phyloP scores from a whole-genome alignment of 2,797 vertebrate species.

The Pseudopleuronectes americanus region DNA sequence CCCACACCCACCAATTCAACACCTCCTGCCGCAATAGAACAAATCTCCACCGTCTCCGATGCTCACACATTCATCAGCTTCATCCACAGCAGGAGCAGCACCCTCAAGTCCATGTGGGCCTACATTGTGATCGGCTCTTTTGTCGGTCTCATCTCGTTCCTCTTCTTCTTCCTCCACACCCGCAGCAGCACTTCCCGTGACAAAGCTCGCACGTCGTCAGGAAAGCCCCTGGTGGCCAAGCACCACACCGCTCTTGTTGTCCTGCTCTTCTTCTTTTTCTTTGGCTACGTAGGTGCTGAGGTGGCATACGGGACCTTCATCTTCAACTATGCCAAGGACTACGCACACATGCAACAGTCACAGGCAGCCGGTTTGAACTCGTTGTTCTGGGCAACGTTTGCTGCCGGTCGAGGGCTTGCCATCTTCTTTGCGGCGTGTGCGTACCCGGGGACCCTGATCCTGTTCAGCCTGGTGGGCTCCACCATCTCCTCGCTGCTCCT shows the following conservation, averaged over 20 bases:
- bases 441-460: slow-evolving; percentile 89
- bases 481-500: slow-evolving; percentile 83
- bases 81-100: slow-evolving; percentile 26
- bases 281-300: slow-evolving; percentile 93
- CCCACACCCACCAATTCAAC: not conserved
- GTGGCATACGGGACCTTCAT: slow-evolving; percentile 93
- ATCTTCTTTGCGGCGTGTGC: slow-evolving; percentile 89
- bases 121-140: slow-evolving; percentile 89
- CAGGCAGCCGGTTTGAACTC: slow-evolving; percentile 91
- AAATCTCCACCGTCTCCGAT: not conserved
- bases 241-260: slow-evolving; percentile 85
- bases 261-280: slow-evolving; percentile 91
- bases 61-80: not conserved
- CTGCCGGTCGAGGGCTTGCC: slow-evolving; percentile 85
- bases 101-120: slow-evolving; percentile 85
- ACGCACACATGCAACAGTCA: slow-evolving; percentile 74
- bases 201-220: slow-evolving; percentile 55
- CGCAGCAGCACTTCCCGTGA: slow-evolving; percentile 61
- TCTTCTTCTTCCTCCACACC: slow-evolving; percentile 85
- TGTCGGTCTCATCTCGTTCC: slow-evolving; percentile 81
- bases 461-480: slow-evolving; percentile 86
- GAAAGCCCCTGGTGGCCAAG: slow-evolving; percentile 78
- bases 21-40: not conserved
- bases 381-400: slow-evolving; percentile 92
- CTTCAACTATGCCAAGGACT: slow-evolving; percentile 87